Percentiles rank a stretch among this genome's conserved stretches.
phyloP scores from a whole-genome alignment of 2,113 vertebrate genomes.

The Xiphophorus maculatus region DNA sequence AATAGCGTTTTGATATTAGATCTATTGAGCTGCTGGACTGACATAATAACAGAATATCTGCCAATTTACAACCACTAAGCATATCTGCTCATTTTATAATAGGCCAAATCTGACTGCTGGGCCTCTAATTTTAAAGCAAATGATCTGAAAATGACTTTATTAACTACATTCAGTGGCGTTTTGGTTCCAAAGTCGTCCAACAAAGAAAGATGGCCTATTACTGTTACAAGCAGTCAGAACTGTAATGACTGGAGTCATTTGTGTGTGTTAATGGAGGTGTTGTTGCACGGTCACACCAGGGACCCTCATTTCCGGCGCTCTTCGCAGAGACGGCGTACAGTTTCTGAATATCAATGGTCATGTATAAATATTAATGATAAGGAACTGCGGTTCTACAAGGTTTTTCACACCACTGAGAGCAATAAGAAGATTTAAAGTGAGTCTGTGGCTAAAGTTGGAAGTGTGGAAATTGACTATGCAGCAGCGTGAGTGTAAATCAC shows the following conservation, averaged over 20 bases:
- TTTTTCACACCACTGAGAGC: constrained; percentile 25
- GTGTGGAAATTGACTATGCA: constrained; percentile 10
- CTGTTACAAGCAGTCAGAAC: constrained; percentile 3
- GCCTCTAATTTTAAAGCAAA: constrained; percentile 41
- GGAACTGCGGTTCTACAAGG: constrained; percentile 6
- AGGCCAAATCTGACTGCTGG: constrained; percentile 32
- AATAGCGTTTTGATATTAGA: constrained; percentile 68
- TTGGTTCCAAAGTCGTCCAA: constrained; percentile 7
- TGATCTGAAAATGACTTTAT: constrained; percentile 42
- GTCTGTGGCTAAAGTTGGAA: constrained; percentile 19
- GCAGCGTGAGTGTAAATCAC: neutral
- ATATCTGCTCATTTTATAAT: constrained; percentile 51
- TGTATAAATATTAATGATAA: constrained; percentile 49
- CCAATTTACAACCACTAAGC: constrained; percentile 51
- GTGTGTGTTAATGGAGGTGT: constrained; percentile 15
- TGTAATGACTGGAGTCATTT: constrained; percentile 30
- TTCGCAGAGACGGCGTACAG: constrained; percentile 9
- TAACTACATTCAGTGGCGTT: constrained; percentile 28
- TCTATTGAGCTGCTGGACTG: constrained; percentile 48
- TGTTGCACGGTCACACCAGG: neutral
- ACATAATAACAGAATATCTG: constrained; percentile 54
- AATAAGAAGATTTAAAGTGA: constrained; percentile 13
- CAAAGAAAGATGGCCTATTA: constrained; percentile 15
- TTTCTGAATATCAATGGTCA: constrained; percentile 36
- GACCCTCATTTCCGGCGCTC: constrained; percentile 18